Percentiles rank a stretch among this genome's conserved stretches.
Evolutionary conservation across 2,113 vertebrate species (phyloP).

Genomic region (Xiphophorus hellerii): DNA sequence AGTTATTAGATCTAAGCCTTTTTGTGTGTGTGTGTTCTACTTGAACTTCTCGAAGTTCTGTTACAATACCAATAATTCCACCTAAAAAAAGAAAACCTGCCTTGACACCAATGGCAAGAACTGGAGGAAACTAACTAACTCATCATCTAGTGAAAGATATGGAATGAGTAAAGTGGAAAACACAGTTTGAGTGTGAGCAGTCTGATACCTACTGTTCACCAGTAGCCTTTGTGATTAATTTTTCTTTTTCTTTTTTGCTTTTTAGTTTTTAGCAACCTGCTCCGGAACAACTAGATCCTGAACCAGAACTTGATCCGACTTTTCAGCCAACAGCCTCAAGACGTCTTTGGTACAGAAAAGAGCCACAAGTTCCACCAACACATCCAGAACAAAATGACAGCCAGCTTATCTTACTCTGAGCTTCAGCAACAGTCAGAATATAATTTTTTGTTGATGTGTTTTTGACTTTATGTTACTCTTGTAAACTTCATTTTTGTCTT

Average conservation of each 20-base stretch:
- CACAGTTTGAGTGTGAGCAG: background rate
- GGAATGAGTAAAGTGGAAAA: background rate
- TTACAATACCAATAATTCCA: too few species aligned
- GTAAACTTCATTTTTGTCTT: background rate
- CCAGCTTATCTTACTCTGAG: background rate
- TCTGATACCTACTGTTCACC: background rate
- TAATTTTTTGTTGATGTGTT: background rate
- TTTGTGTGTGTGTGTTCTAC: too few species aligned
- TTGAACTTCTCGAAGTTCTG: too few species aligned
- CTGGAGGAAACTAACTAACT: too few species aligned
- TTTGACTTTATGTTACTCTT: conserved; percentile 3
- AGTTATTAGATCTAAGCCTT: too few species aligned
- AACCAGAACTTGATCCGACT: background rate
- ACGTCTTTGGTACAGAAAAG: background rate
- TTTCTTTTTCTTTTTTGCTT: background rate
- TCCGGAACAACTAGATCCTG: conserved; percentile 58
- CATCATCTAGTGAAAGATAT: too few species aligned
- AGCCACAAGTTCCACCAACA: background rate
- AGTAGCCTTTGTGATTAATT: background rate
- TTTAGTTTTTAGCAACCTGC: conserved; percentile 76
- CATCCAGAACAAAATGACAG: background rate
- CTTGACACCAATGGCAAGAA: too few species aligned
- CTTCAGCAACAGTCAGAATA: background rate
- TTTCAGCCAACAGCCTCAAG: background rate
- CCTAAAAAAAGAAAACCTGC: too few species aligned